Base-by-base conservation (phyloP, 1,140 invertebrate species). In the Drosophila eugracilis region DNA sequence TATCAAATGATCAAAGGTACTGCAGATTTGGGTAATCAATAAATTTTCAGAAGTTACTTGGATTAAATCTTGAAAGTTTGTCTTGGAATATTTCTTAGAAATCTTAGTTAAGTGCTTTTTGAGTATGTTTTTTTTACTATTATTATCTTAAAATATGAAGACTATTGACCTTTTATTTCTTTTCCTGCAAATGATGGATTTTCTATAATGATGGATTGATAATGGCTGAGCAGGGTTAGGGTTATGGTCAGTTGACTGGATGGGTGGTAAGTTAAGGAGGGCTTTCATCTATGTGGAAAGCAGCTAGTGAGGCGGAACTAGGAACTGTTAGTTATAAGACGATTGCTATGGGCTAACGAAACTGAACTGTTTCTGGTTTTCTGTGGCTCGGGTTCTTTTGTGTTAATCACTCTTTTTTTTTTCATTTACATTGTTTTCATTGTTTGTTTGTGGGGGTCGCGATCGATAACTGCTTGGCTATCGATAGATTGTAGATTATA, bases 291-390 rank as follows among this genome's bases (percentile, higher is more conserved):
- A 66, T 44, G 44, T 42, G 37, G 36, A 41, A 67, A 53, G 62
- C 65, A 69, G 47, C 65, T 67, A 67, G 50, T 57, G 52, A 60
- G 37, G 42, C 67, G 47, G n/a, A n/a, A n/a, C 57, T 63, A 63
- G 42, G 28, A 74, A 47, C 70, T 74, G 69, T 73, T 73, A 41
- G 70, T 42, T 32, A 44, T 49, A 22, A 32, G 70, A 54, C 48
- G 48, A 49, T 59, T 65, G 45, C 70, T 74, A 75, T 49, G 71
- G 48, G 39, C 57, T 74, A 74, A 49, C 57, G 50, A 65, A 65
- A 48, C 44, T 62, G 37, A 63, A 41, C 47, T 53, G 70, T 50
- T 73, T 49, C 44, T 72, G 37, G 48, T 72, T 44, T 72, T 44
- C 36, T 72, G 39, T 58, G 67, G 65, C 28, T 71, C 36, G 28